Evolutionary conservation across 1,140 invertebrate genomes (phyloP).

Genomic region (Galendromus occidentalis): DNA sequence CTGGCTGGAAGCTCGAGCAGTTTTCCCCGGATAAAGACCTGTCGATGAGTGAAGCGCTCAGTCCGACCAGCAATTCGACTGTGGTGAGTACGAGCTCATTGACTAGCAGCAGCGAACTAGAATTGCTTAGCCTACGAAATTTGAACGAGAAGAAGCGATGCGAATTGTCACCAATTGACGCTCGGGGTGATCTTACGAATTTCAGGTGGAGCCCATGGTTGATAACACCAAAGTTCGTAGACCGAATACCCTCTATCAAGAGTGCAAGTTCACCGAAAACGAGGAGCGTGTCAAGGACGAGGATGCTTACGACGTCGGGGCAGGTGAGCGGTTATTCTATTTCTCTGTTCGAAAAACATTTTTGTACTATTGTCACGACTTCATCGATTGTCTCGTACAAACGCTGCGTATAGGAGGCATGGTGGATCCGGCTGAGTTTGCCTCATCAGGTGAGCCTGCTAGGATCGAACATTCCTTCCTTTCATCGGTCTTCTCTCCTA

Average conservation of each 20-base stretch:
- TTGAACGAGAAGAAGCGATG: slow-evolving; percentile 14
- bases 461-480: no score
- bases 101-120: no score
- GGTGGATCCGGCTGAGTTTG: slow-evolving; percentile 95
- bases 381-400: no score
- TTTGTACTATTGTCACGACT: no score
- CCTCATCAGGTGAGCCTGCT: slow-evolving; percentile 66
- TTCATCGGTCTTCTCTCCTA: no score
- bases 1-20: slow-evolving; percentile 9
- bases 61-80: background rate
- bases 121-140: no score
- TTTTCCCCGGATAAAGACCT: slow-evolving; percentile 8
- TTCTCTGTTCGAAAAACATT: slow-evolving; percentile 11
- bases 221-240: slow-evolving; percentile 34
- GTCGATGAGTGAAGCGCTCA: background rate
- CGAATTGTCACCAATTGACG: slow-evolving; percentile 4
- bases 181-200: no score
- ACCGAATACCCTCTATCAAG: slow-evolving; percentile 74
- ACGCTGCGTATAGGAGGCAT: slow-evolving; percentile 50
- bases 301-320: background rate
- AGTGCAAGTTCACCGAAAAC: slow-evolving; percentile 58
- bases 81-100: background rate
- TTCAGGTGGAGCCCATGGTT: background rate
- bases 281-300: slow-evolving; percentile 33
- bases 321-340: background rate